A percentile compares a stretch with the other conserved stretches of the same genome.
These are phyloP conservation scores for Drosophila sechellia DNA, from an alignment of 1,140 invertebrate species.

Conservation along the genomic window DNA sequence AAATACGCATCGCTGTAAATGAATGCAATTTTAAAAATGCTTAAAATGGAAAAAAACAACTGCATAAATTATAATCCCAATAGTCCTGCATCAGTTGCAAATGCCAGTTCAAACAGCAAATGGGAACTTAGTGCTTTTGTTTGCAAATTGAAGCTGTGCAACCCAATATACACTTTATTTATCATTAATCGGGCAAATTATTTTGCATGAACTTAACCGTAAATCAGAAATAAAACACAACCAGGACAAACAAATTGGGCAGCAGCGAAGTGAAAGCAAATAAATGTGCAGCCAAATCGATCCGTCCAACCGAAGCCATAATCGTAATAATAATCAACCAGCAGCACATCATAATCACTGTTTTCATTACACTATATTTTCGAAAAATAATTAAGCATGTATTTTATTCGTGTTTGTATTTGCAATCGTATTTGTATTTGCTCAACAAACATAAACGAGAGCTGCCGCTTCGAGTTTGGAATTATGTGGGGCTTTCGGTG, in stretches of 20 bases:
- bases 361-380: conserved; percentile 81
- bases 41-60: not conserved
- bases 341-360: conserved; percentile 72
- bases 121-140: conserved; percentile 9
- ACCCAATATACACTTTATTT: conserved; percentile 24
- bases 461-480: conserved; percentile 33
- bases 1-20: not conserved
- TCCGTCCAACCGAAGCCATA: conserved; percentile 50
- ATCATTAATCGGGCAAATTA: conserved; percentile 48
- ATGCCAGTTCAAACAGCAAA: conserved; percentile 1
- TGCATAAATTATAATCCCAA: not conserved
- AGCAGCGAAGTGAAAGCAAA: conserved; percentile 57
- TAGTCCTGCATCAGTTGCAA: conserved; percentile 3
- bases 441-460: conserved; percentile 69
- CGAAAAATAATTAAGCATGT: conserved; percentile 82
- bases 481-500: conserved; percentile 1
- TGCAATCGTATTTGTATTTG: conserved; percentile 83
- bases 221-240: conserved; percentile 36
- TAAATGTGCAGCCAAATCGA: conserved; percentile 42
- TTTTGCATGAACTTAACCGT: conserved; percentile 20
- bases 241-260: conserved; percentile 28
- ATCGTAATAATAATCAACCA: conserved; percentile 69
- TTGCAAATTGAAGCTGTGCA: conserved; percentile 6
- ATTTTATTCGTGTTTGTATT: conserved; percentile 83
- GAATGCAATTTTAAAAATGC: conserved; percentile 1